Evolutionary conservation across 92 coral and sea anemone genomes (phyloP), one percentile per base, ranked within the genome.

Genomic region (Desmophyllum pertusum): DNA sequence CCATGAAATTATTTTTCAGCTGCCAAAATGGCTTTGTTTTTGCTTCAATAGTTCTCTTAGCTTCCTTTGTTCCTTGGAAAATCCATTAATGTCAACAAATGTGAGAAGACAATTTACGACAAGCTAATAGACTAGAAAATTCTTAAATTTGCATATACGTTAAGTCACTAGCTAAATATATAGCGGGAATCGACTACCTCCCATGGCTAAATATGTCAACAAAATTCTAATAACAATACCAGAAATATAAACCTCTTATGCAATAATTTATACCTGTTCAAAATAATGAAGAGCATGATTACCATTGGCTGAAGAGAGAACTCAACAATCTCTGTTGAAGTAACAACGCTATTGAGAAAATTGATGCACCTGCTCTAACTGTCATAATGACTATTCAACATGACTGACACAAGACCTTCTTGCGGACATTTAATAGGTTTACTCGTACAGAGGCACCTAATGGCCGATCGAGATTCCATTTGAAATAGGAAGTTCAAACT

Each of bases 61-160:
- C 4, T 40, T 35, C 18, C 52, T 42, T 37, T 43, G 83, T 65
- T 66, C 63, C 13, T 43, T 45, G 33, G 39, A 41, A 29, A 64
- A 61, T 19, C 72, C 13, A 13, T 29, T 67, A 68, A 80, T 77
- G 61, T 67, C 8, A 37, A 35, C 6, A 23, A 67, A 67, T 35
- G 48, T 17, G 5, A 30, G 21, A 6, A 17, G 51, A 35, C 11
- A 42, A 8, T 63, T 43, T 46, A 45, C 42, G 48, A 68, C 41
- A 30, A 80, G 66, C 72, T 23, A n/a, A 51, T 50, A 37, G 18
- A 69, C 76, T 66, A 9, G 84, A 46, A 68, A n/a, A n/a, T 69
- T 80, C 69, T 38, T 17, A 43, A 67, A 79, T 79, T 79, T 79
- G 75, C 76, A 80, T 80, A 61, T 11, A 25, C 48, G 30, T 37